These are phyloP conservation scores for Nemopilema nomurai DNA, from an alignment of 30 jellyfish, hydroid and myxozoan species.

Conservation along the genomic window DNA sequence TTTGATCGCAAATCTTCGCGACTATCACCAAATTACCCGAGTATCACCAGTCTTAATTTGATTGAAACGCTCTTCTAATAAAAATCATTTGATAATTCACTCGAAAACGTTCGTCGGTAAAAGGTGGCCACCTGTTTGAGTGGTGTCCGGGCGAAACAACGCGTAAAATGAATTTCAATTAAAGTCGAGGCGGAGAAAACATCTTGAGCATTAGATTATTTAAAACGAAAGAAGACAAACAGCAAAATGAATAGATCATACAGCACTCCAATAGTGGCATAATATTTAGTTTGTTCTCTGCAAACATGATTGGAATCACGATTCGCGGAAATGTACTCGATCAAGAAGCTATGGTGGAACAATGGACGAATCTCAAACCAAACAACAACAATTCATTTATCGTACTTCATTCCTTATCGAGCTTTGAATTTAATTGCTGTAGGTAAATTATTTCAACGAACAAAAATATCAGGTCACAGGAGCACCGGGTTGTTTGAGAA, in stretches of 20 bases:
- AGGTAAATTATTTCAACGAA: neutral
- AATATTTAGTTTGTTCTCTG: neutral
- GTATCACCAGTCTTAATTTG: neutral
- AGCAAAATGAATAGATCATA: neutral
- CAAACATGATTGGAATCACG: neutral
- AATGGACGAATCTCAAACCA: neutral
- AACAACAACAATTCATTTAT: neutral
- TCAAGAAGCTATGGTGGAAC: neutral
- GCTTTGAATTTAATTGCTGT: neutral
- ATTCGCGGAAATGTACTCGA: neutral
- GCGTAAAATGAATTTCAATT: neutral
- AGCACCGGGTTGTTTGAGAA: neutral
- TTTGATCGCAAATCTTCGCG: neutral
- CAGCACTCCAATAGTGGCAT: neutral
- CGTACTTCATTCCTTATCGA: neutral
- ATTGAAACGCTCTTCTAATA: neutral
- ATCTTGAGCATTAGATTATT: neutral
- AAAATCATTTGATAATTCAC: neutral
- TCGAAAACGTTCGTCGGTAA: neutral
- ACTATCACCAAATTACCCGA: neutral
- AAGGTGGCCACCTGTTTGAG: neutral
- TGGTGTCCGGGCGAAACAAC: neutral
- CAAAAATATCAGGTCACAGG: neutral
- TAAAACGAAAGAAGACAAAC: neutral
- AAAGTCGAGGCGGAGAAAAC: neutral